These are phyloP conservation scores for Linurgus olivaceus DNA, from an alignment of 2,797 vertebrate genomes.

Conservation along the genomic window DNA sequence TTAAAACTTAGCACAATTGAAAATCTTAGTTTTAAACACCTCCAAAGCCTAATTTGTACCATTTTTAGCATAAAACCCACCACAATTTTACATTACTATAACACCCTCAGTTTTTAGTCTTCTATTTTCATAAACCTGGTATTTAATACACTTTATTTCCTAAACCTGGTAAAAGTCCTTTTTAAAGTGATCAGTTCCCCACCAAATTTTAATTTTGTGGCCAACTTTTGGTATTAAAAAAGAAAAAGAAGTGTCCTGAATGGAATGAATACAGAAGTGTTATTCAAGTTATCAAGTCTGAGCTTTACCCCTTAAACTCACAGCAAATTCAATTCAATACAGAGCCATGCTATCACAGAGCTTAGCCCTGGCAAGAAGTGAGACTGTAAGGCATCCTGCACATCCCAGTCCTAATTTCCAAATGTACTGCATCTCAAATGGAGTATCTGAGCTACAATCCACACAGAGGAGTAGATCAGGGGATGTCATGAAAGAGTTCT, in stretches of 20 bases:
- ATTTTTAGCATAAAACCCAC: neutral
- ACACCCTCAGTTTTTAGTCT: neutral
- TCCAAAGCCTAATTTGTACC: neutral
- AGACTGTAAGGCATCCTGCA: neutral
- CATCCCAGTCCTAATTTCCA: neutral
- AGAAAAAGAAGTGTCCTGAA: neutral
- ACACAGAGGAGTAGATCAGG: neutral
- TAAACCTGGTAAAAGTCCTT: neutral
- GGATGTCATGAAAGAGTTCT: conserved; percentile 30
- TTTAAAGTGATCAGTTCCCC: neutral
- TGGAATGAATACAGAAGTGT: neutral
- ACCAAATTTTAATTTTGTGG: neutral
- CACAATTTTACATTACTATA: neutral
- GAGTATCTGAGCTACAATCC: neutral
- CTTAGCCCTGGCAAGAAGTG: neutral
- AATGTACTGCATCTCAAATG: neutral
- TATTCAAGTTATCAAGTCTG: neutral
- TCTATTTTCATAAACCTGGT: neutral
- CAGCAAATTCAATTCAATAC: neutral
- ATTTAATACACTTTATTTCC: neutral
- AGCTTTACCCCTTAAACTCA: neutral
- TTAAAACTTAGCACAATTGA: conserved; percentile 6
- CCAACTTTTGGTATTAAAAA: neutral
- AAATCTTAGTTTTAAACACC: neutral
- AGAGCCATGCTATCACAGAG: neutral